A percentile compares a stretch with the other conserved stretches of the same genome.
These are phyloP conservation scores for Argya squamiceps DNA, from an alignment of 2,797 vertebrate genomes.

Conservation along the genomic window DNA sequence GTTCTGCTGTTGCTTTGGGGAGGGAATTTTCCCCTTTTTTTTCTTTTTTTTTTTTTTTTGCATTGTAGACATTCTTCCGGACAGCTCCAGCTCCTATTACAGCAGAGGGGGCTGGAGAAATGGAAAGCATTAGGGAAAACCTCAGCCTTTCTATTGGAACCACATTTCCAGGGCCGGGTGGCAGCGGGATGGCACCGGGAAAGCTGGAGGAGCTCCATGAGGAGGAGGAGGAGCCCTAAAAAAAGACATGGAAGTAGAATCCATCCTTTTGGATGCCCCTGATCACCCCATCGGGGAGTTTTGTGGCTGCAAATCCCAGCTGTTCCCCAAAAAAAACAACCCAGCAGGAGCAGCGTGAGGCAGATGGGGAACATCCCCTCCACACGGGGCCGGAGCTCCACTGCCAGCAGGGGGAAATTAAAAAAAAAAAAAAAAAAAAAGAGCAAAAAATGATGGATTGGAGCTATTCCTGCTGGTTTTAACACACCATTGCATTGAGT, in stretches of 20 bases:
- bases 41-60: background rate
- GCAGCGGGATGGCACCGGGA: background rate
- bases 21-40: background rate
- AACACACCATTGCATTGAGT: accelerated
- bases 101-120: background rate
- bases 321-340: background rate
- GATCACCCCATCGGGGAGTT: background rate
- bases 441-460: background rate
- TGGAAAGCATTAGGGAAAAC: slow-evolving; percentile 13
- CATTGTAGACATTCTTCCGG: slow-evolving; percentile 15
- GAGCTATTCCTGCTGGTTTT: background rate
- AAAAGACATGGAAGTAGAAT: background rate
- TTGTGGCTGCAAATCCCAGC: background rate
- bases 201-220: background rate
- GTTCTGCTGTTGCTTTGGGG: background rate
- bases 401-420: background rate
- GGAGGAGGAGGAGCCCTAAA: background rate
- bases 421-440: too few relatives aligned
- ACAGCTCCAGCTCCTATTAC: slow-evolving; percentile 34
- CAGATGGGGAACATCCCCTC: background rate
- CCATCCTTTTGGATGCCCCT: background rate
- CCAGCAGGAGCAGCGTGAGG: background rate
- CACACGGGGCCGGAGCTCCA: background rate
- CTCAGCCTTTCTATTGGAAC: background rate
- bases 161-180: background rate